Conservation (phyloP, 2,113 vertebrate species). For the Pteruthius melanotis region DNA sequence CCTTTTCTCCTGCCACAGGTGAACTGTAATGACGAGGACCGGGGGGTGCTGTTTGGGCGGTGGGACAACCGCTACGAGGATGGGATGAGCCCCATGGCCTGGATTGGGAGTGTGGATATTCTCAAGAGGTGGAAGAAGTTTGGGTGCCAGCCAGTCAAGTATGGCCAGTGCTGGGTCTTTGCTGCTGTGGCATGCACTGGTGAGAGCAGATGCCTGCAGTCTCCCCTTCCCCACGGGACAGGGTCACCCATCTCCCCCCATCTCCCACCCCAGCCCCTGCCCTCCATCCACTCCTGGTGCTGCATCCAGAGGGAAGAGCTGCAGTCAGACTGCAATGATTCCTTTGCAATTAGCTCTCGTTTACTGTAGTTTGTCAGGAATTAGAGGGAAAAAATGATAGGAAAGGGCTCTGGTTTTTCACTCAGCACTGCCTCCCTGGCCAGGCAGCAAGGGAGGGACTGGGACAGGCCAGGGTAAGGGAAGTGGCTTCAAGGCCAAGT, state of each 20-base stretch:
- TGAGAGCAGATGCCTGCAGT: constrained; percentile 30
- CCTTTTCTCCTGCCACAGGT: constrained; percentile 69
- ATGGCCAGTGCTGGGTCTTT: constrained; percentile 97
- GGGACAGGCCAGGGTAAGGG: neutral
- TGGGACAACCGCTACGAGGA: constrained; percentile 80
- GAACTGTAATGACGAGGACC: constrained; percentile 87
- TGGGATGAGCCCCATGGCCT: constrained; percentile 84
- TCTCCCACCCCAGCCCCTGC: rapidly evolving
- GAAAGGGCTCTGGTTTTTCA: neutral
- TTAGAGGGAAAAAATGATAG: neutral
- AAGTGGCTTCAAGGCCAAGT: neutral
- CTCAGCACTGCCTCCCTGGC: rapidly evolving
- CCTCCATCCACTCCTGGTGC: neutral
- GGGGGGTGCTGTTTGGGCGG: constrained; percentile 82
- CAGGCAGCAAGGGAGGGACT: neutral
- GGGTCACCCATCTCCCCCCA: neutral
- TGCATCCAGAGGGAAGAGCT: neutral
- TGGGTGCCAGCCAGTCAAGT: constrained; percentile 84
- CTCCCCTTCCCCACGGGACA: neutral
- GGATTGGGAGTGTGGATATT: constrained; percentile 91
- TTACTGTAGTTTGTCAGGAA: neutral
- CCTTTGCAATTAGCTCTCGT: neutral
- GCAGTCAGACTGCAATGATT: neutral
- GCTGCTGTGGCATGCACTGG: constrained; percentile 90
- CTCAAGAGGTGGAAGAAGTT: constrained; percentile 79